Conservation (phyloP, 2,797 vertebrate species). For the Sternarchorhynchus goeldii region DNA sequence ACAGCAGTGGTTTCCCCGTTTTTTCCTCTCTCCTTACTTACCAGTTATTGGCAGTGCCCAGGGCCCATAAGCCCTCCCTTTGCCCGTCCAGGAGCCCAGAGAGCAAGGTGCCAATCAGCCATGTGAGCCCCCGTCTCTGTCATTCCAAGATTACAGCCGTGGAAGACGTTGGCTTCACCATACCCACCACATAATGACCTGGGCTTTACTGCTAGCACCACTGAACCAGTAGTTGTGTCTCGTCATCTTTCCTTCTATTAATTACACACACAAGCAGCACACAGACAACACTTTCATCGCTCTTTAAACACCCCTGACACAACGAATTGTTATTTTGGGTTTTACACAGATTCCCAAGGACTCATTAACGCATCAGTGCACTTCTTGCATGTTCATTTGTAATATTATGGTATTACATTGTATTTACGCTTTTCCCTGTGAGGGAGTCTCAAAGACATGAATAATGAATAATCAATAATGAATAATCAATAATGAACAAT, state of each 20-base stretch:
- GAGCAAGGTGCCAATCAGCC: slow-evolving; percentile 43
- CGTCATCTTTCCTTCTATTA: slow-evolving; percentile 52
- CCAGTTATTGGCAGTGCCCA: slow-evolving; percentile 76
- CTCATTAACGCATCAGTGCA: slow-evolving; percentile 42
- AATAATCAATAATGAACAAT: not conserved
- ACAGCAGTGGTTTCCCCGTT: too few species aligned
- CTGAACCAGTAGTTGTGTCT: slow-evolving; percentile 61
- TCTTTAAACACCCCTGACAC: slow-evolving; percentile 24
- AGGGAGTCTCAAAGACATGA: slow-evolving; percentile 13
- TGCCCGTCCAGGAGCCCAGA: slow-evolving; percentile 49
- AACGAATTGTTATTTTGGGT: slow-evolving; percentile 29
- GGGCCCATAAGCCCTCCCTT: slow-evolving; percentile 65
- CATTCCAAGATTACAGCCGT: slow-evolving; percentile 77
- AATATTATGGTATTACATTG: slow-evolving; percentile 2
- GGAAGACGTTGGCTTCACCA: slow-evolving; percentile 73
- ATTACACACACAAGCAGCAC: slow-evolving; percentile 17
- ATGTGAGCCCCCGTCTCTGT: slow-evolving; percentile 75
- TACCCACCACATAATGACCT: slow-evolving; percentile 69
- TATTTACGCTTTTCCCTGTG: slow-evolving; percentile 2
- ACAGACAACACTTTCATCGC: slow-evolving; percentile 27
- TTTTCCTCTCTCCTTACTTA: too few species aligned
- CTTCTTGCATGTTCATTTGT: slow-evolving; percentile 27
- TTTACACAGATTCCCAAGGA: slow-evolving; percentile 18
- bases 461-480: not conserved
- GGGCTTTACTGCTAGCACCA: slow-evolving; percentile 70